Percentiles rank a stretch among this genome's conserved stretches.
phyloP scores from a whole-genome alignment of 2,888 invertebrate genomes.

The Coleophora deauratella region DNA sequence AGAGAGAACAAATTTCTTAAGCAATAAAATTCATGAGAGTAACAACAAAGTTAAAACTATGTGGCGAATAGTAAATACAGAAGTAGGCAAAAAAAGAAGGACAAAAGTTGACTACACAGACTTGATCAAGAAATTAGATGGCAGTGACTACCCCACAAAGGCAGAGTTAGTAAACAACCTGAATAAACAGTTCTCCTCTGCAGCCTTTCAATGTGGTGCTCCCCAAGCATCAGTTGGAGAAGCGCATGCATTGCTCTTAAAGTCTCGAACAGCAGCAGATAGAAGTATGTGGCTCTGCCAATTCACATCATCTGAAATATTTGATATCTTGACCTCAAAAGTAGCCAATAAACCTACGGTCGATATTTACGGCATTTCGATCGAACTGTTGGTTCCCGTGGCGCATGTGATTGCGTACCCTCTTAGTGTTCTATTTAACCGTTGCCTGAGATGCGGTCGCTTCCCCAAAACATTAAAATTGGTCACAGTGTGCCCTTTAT shows the following conservation, averaged over 20 bases:
- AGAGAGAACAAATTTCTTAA: background rate
- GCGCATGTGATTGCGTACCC: background rate
- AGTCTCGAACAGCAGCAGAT: background rate
- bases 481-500: constrained; percentile 1
- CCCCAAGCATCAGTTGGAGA: background rate
- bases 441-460: background rate
- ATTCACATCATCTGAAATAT: constrained; percentile 1
- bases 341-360: constrained; percentile 4
- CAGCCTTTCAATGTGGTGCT: constrained; percentile 1
- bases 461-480: constrained; percentile 1
- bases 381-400: background rate
- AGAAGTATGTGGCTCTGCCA: background rate
- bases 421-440: constrained; percentile 2
- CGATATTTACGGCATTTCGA: constrained; percentile 6
- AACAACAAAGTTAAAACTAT: background rate
- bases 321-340: background rate
- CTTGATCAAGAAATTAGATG: constrained; percentile 1
- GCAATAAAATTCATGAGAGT: background rate
- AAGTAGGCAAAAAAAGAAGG: background rate
- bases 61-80: background rate
- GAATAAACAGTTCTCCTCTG: constrained; percentile 1
- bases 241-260: background rate
- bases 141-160: background rate
- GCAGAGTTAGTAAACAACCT: background rate
- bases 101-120: constrained; percentile 2